Conservation (phyloP, 2,797 vertebrate genomes). For the Bovichtus variegatus region DNA sequence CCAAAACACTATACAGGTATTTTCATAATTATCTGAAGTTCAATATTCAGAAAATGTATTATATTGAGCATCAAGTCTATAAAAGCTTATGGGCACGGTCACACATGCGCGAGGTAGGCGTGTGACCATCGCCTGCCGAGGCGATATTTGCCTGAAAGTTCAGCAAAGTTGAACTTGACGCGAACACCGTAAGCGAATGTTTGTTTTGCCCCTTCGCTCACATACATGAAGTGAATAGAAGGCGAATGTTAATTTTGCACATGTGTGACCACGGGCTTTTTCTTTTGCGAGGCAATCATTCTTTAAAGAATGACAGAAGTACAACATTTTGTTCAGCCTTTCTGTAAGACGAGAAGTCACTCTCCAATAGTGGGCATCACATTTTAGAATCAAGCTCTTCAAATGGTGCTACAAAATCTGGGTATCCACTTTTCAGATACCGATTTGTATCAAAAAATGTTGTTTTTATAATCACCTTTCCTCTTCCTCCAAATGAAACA, state of each 20-base stretch:
- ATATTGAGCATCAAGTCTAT: constrained; percentile 11
- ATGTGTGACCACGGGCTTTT: too few relatives aligned
- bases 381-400: constrained; percentile 22
- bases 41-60: constrained; percentile 22
- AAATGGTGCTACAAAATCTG: constrained; percentile 62
- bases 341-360: constrained; percentile 5
- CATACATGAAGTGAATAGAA: too few relatives aligned
- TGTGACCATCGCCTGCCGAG: too few relatives aligned
- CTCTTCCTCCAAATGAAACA: constrained; percentile 21
- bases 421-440: constrained; percentile 10
- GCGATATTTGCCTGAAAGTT: too few relatives aligned
- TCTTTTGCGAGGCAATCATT: neutral
- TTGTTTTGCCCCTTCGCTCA: too few relatives aligned
- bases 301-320: neutral
- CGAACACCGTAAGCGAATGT: too few relatives aligned
- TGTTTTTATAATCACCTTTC: neutral
- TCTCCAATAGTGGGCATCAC: neutral
- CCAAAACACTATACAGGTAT: constrained; percentile 27
- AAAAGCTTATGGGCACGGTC: neutral
- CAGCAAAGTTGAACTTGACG: too few relatives aligned
- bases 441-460: constrained; percentile 5
- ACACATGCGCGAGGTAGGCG: too few relatives aligned
- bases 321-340: neutral
- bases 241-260: too few relatives aligned
- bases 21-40: constrained; percentile 33